Percentiles rank a stretch among this genome's conserved stretches.
Evolutionary conservation across 2,797 vertebrate species (phyloP).

Genomic region (Paramormyrops hopkinsi): DNA sequence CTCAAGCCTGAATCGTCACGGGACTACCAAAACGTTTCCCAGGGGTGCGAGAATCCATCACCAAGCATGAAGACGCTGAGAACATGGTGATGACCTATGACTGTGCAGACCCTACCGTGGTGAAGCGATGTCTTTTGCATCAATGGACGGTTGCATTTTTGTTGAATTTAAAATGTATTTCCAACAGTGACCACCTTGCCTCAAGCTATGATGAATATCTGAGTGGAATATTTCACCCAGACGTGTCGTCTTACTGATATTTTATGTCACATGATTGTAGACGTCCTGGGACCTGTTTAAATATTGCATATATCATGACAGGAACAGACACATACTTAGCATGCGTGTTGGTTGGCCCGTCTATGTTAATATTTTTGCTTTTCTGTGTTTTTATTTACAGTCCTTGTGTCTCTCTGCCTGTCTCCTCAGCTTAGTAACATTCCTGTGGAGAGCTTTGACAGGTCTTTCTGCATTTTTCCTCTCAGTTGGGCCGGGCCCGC

Average conservation of each 20-base stretch:
- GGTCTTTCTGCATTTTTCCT: neutral
- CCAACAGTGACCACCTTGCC: neutral
- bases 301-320: neutral
- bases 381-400: neutral
- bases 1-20: neutral
- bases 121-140: neutral
- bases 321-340: neutral
- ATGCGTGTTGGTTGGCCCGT: neutral
- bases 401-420: neutral
- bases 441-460: constrained; percentile 19
- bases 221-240: neutral
- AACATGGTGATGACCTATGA: neutral
- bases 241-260: neutral
- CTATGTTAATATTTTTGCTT: neutral
- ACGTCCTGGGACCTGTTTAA: neutral
- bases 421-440: constrained; percentile 14
- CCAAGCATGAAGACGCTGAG: neutral
- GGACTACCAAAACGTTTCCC: neutral
- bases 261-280: neutral
- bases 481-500: neutral
- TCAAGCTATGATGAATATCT: neutral
- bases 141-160: neutral
- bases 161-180: neutral
- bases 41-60: neutral
- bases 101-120: neutral